A percentile compares a stretch with the other conserved stretches of the same genome.
These are phyloP conservation scores for Ruditapes philippinarum DNA, from an alignment of 1,140 invertebrate genomes.

Conservation along the genomic window DNA sequence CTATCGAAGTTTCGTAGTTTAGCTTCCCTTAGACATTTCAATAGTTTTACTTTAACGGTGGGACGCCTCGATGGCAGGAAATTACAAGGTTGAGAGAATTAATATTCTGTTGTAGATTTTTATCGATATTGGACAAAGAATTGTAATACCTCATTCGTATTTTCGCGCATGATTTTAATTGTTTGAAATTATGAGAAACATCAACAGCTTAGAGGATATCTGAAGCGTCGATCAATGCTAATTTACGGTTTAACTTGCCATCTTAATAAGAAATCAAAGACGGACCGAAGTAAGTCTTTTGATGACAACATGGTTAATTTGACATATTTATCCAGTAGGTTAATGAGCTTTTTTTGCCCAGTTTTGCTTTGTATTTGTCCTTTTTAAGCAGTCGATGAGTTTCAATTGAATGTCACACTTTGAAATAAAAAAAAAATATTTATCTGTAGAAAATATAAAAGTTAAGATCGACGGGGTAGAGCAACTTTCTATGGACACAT, in stretches of 20 bases:
- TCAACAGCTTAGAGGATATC: not conserved
- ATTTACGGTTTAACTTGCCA: not conserved
- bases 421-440: no score
- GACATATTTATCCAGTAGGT: not conserved
- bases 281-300: not conserved
- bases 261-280: slow-evolving; percentile 19
- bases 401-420: no score
- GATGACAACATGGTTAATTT: not conserved
- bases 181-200: not conserved
- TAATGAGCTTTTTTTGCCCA: no score
- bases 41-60: slow-evolving; percentile 13
- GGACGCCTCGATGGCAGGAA: slow-evolving; percentile 1
- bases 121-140: slow-evolving; percentile 36
- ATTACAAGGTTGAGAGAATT: slow-evolving; percentile 33
- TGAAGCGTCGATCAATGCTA: not conserved
- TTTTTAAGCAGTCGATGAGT: no score
- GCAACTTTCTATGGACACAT: no score
- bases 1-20: not conserved
- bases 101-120: slow-evolving; percentile 15
- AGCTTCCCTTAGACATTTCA: not conserved
- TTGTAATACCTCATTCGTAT: not conserved
- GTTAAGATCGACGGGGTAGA: no score
- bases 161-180: slow-evolving; percentile 33
- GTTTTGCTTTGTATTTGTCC: no score
- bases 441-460: no score